A percentile compares a stretch with the other conserved stretches of the same genome.
Evolutionary conservation across 2,113 vertebrate species (phyloP).

Genomic region (Apodemus speciosus): DNA sequence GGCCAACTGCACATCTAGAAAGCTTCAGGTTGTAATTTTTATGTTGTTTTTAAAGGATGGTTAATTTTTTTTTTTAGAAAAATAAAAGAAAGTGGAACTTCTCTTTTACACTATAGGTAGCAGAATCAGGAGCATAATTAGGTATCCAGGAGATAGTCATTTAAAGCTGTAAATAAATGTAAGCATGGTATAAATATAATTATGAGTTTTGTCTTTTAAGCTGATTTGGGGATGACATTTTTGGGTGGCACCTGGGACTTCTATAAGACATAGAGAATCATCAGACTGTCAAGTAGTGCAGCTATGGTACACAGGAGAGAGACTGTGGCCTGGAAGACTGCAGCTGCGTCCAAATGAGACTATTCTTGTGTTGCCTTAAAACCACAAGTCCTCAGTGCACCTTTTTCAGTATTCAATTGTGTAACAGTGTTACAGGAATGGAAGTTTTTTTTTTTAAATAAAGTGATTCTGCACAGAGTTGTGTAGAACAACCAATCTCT

Average conservation of each 20-base stretch:
- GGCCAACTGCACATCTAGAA: neutral
- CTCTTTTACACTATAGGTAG: neutral
- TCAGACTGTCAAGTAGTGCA: neutral
- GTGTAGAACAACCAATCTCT: slow-evolving; percentile 30
- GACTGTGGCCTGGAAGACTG: neutral
- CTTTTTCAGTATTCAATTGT: neutral
- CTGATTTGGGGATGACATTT: slow-evolving; percentile 26
- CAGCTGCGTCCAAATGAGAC: neutral
- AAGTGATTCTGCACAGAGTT: slow-evolving; percentile 2
- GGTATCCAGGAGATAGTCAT: neutral
- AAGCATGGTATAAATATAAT: slow-evolving; percentile 32
- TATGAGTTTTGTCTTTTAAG: neutral
- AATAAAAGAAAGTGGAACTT: neutral
- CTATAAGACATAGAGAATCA: neutral
- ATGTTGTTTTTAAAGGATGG: neutral
- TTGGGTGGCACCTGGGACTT: neutral
- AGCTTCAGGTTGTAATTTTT: neutral
- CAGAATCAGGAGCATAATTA: slow-evolving; percentile 24
- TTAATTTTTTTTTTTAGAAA: neutral
- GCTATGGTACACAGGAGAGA: neutral
- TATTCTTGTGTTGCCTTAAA: slow-evolving; percentile 20
- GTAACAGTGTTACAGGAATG: neutral
- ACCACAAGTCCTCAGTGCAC: neutral
- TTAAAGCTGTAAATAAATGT: slow-evolving; percentile 40
- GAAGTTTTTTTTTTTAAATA: neutral